A percentile compares a stretch with the other conserved stretches of the same genome.
These are phyloP conservation scores for Passerina amoena DNA, from an alignment of 2,113 vertebrate species.

Conservation along the genomic window DNA sequence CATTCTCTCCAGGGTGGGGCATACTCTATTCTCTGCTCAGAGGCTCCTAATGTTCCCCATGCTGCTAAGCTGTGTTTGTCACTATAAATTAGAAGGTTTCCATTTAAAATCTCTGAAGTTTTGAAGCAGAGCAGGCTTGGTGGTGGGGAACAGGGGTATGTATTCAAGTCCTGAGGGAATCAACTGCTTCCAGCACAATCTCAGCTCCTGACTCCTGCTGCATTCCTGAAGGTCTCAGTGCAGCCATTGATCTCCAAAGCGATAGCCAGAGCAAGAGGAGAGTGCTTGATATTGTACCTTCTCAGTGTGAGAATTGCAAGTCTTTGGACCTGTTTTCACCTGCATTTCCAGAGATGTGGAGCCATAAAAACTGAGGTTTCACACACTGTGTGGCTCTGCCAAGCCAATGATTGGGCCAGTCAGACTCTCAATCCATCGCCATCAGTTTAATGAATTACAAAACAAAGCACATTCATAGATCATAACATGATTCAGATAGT, in stretches of 20 bases:
- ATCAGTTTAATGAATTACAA: background rate
- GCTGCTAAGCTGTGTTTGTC: background rate
- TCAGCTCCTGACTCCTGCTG: background rate
- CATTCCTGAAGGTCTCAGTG: background rate
- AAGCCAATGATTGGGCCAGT: background rate
- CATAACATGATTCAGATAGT: background rate
- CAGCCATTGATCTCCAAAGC: background rate
- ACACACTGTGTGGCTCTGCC: fast-evolving
- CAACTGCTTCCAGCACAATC: background rate
- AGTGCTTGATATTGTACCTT: fast-evolving
- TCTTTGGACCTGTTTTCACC: fast-evolving
- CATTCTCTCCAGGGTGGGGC: conserved; percentile 51
- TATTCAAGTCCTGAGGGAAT: background rate
- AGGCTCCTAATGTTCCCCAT: background rate
- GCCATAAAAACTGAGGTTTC: background rate
- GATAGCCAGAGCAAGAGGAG: background rate
- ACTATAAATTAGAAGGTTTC: background rate
- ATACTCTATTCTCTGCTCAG: background rate
- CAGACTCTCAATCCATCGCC: fast-evolving
- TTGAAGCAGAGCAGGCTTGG: background rate
- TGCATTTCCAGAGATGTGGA: background rate
- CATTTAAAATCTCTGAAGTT: background rate
- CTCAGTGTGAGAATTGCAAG: background rate
- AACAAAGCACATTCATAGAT: background rate
- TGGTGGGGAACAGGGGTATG: background rate